Evolutionary conservation across 2,797 vertebrate species (phyloP).

Genomic region (Aselliscus stoliczkanus): DNA sequence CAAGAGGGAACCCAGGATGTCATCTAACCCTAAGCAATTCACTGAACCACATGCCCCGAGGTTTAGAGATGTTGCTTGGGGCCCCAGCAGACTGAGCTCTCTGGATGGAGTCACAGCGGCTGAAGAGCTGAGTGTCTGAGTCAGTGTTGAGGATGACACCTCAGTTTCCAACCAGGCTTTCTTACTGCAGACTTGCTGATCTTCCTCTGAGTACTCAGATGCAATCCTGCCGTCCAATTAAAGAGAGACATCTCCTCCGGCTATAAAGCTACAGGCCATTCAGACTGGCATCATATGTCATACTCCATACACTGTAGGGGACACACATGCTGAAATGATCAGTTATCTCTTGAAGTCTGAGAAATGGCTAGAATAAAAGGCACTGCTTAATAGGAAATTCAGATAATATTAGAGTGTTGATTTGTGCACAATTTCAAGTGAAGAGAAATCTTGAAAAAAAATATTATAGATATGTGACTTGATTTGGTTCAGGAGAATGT

Average conservation of each 20-base stretch:
- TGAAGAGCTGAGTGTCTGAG: not conserved
- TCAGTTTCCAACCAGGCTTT: not conserved
- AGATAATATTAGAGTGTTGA: not conserved
- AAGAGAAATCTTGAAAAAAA: not conserved
- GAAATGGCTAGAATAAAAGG: not conserved
- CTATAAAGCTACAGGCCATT: not conserved
- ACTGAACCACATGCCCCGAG: accelerated
- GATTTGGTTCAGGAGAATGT: not conserved
- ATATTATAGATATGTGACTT: not conserved
- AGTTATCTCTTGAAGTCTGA: too few relatives aligned
- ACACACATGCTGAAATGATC: too few relatives aligned
- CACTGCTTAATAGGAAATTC: not conserved
- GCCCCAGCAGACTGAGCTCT: not conserved
- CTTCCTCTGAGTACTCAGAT: not conserved
- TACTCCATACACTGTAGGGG: accelerated
- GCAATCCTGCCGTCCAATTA: not conserved
- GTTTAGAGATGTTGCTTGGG: not conserved
- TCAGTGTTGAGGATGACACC: not conserved
- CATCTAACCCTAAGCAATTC: not conserved
- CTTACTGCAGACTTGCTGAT: not conserved
- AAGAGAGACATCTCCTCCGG: not conserved
- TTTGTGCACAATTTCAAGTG: not conserved
- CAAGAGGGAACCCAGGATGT: not conserved
- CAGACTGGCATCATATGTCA: not conserved
- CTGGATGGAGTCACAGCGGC: too few relatives aligned